phyloP scores from a whole-genome alignment of 1,140 invertebrate genomes.

The Drosophila hydei region DNA sequence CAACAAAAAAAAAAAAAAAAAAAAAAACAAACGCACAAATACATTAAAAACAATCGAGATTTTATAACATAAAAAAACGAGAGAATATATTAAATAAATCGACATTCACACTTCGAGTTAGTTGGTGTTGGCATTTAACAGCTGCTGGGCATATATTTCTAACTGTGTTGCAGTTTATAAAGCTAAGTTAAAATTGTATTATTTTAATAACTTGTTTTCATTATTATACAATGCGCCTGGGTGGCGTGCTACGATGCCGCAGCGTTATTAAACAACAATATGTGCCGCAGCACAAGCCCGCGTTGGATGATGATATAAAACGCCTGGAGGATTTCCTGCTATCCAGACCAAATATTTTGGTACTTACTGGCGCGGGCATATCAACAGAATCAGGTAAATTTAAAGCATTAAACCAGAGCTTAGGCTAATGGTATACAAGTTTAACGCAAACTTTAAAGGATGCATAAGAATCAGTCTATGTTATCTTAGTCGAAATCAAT shows the following conservation, averaged over 20 bases:
- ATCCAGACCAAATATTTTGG: conserved; percentile 87
- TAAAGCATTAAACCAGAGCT: background rate
- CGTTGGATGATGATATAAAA: conserved; percentile 86
- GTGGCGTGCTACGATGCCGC: conserved; percentile 48
- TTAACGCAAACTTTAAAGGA: background rate
- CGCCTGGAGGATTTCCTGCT: conserved; percentile 88
- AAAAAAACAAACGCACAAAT: conserved; percentile 9
- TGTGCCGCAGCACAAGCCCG: conserved; percentile 90
- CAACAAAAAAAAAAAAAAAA: conserved; percentile 25
- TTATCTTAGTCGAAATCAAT: too few species aligned
- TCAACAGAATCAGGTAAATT: conserved; percentile 93
- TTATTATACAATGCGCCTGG: conserved; percentile 56
- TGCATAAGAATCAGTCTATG: too few species aligned
- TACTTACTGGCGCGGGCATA: conserved; percentile 96
- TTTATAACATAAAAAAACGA: conserved; percentile 2
- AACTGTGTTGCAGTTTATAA: background rate
- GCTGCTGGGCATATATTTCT: background rate
- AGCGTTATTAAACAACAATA: conserved; percentile 83
- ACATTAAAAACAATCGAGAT: background rate
- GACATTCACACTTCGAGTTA: background rate
- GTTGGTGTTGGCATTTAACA: background rate
- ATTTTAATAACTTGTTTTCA: background rate
- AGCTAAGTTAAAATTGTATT: background rate
- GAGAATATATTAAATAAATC: background rate
- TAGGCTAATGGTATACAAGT: too few species aligned